A percentile compares a stretch with the other conserved stretches of the same genome.
Conservation (phyloP, 2,888 invertebrate species). For the Cistogaster globosa region DNA sequence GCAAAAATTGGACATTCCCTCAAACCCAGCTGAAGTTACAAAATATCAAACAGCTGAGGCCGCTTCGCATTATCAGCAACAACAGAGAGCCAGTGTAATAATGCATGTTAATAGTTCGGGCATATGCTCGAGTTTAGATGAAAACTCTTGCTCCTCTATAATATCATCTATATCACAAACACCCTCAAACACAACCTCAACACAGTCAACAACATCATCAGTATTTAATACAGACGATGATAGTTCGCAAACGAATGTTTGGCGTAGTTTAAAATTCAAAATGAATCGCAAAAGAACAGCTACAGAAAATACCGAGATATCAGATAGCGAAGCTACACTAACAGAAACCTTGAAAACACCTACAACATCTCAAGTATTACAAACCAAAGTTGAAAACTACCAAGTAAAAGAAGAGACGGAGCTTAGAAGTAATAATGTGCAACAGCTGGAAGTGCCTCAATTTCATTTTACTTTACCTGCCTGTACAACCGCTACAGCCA, state of each 20-base stretch:
- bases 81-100: constrained; percentile 89
- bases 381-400: constrained; percentile 38
- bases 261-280: constrained; percentile 82
- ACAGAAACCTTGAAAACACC: constrained; percentile 22
- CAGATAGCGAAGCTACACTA: constrained; percentile 45
- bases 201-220: constrained; percentile 37
- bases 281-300: constrained; percentile 79
- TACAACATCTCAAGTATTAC: constrained; percentile 53
- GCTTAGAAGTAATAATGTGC: constrained; percentile 14
- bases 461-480: constrained; percentile 72
- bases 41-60: constrained; percentile 76
- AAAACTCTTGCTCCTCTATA: constrained; percentile 73
- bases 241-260: constrained; percentile 80
- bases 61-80: constrained; percentile 77
- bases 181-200: constrained; percentile 24
- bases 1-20: constrained; percentile 77
- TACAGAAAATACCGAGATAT: constrained; percentile 57
- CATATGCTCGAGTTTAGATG: constrained; percentile 84
- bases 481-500: constrained; percentile 49
- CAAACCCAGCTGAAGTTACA: constrained; percentile 68
- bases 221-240: constrained; percentile 75
- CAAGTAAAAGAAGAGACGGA: constrained; percentile 8
- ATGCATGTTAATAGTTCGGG: constrained; percentile 93
- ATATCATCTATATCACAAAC: constrained; percentile 70
- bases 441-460: constrained; percentile 54